Base-by-base conservation (phyloP, 2,113 vertebrate genomes). In the Nothoprocta pentlandii region DNA sequence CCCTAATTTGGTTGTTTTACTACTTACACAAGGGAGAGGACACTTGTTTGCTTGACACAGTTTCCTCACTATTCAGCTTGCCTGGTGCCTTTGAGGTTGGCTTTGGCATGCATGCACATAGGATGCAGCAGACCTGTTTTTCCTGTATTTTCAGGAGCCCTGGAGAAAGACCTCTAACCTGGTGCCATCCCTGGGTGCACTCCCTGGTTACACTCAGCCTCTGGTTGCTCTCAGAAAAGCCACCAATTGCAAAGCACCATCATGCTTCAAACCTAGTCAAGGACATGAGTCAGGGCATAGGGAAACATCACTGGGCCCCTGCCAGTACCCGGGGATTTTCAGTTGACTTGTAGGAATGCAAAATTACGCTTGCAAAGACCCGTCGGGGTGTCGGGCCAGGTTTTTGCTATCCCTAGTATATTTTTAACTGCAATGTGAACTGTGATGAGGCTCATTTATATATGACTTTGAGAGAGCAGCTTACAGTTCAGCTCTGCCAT, bases 351-450 rank as follows among this genome's bases (percentile, higher is more conserved):
- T 41, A 93, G 71, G 93, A 94, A 80, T 92, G 89, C 42, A 95
- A 96, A 96, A 49, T 80, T 95, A 93, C 67, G 71, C 76, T 87
- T 74, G 61, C 9, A 28, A 76, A 80, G 68, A 44, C 25, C 74
- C 89, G 85, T 47, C 69, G 88, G 92, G 86, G 66, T 68, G 88
- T 46, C 62, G 93, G 71, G 66, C 56, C 89, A 69, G 80, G 54
- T 36, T 69, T 75, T 93, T 91, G 82, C 66, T 74, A 70, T 92
- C 75, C 62, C 94, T 94, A 91, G 95, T 88, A 41, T 79, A 93
- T 96, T 97, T 96, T 94, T 88, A 94, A 85, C 80, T 93, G 89
- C 93, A 96, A 97, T n/a, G 59, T 47, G 95, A 97, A 68, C 74
- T 80, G 63, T 76, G 69, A 47, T 39, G 34, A 80, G 87, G 42